Evolutionary conservation across 2,797 vertebrate species (phyloP), one percentile per base, ranked within the genome.

Genomic region (Eulemur mongoz): DNA sequence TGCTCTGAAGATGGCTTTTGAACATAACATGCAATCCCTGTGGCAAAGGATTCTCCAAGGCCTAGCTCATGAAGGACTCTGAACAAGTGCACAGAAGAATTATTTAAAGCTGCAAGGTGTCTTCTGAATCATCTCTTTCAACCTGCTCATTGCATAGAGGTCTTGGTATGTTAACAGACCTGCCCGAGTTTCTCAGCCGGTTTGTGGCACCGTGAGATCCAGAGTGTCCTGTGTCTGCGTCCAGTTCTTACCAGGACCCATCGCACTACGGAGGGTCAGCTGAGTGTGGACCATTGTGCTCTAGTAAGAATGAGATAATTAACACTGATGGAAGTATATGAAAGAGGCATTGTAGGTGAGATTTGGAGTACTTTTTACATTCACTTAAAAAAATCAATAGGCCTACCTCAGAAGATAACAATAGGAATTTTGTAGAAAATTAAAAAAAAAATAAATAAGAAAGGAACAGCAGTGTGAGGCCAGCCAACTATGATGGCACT

Each of bases 211-310:
- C 9, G 20, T 23, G 22, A 79, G 17, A 9, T 32, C 18, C 22
- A 30, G 52, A 12, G 52, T n/a, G 14, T 59, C 27, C 40, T 7
- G 5, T 4, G 32, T 52, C 17, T 80, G n/a, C 25, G 17, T 13
- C 7, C 3, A 18, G 14, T 9, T 50, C 80, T 45, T 48, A n/a
- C 15, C 4, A 9, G 13, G 15, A 57, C 14, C 32, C 7, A 43
- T 15, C 0, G 1, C 4, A 32, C 15, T 35, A 6, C 0, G 13
- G 8, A 48, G 15, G 7, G 20, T 8, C 22, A 40, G 79, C 4
- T 30, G 30, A 70, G 5, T 57, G 50, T n/a, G 61, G 22, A 79
- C 14, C 11, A 1, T 0, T 35, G 30, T 12, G 15, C 30, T 63
- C 15, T 18, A 4, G 5, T 4, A 22, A 38, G 12, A 40, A 43